Percentiles rank a stretch among this genome's conserved stretches.
These are phyloP conservation scores for Cheilosia pagana DNA, from an alignment of 2,888 invertebrate species.

Conservation along the genomic window DNA sequence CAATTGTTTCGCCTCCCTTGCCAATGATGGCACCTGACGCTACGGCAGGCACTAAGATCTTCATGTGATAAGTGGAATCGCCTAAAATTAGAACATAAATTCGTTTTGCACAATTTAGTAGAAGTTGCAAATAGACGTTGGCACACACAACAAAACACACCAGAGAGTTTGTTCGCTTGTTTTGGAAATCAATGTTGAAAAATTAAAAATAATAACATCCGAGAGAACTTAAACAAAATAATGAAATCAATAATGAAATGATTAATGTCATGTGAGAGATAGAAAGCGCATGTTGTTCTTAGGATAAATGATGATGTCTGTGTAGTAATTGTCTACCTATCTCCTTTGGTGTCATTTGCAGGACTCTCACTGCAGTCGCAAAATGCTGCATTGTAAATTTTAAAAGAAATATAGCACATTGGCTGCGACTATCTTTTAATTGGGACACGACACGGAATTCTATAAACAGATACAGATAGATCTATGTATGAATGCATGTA, in stretches of 20 bases:
- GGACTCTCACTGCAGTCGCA: constrained; percentile 24
- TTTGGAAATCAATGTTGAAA: constrained; percentile 75
- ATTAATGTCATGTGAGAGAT: constrained; percentile 69
- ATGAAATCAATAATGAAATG: constrained; percentile 65
- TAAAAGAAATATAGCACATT: constrained; percentile 26
- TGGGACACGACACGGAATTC: constrained; percentile 30
- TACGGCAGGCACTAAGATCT: constrained; percentile 97
- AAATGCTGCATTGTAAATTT: constrained; percentile 20
- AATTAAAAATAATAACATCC: constrained; percentile 75
- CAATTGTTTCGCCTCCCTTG: constrained; percentile 99
- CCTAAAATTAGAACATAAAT: constrained; percentile 85
- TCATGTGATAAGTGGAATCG: constrained; percentile 97
- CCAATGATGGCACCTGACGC: constrained; percentile 99
- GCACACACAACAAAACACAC: constrained; percentile 68
- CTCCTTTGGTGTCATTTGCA: constrained; percentile 5
- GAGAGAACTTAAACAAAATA: constrained; percentile 66
- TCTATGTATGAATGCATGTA: no score
- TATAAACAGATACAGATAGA: no score
- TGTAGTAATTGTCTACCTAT: constrained; percentile 4
- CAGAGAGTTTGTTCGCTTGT: constrained; percentile 72
- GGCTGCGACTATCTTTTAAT: constrained; percentile 30
- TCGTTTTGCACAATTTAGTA: constrained; percentile 26
- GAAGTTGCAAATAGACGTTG: constrained; percentile 36
- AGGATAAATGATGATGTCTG: constrained; percentile 15
- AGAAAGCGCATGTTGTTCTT: constrained; percentile 42